phyloP scores from a whole-genome alignment of 1,140 invertebrate species.

The Temnothorax nylanderi region DNA sequence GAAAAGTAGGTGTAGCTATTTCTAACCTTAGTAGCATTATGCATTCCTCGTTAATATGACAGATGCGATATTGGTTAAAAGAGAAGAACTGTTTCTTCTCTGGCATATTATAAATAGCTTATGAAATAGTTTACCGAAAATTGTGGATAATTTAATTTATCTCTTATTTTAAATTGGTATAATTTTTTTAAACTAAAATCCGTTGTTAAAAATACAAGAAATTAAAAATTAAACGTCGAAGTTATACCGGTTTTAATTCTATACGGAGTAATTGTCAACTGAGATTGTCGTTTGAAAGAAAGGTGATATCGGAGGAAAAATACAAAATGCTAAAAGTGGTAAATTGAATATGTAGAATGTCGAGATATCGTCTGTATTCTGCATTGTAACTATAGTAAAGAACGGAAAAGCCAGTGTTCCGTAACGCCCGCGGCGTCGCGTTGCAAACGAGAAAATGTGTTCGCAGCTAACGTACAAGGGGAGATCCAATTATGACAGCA shows the following conservation, averaged over 20 bases:
- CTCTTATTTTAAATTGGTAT: not conserved
- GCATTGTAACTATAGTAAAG: not conserved
- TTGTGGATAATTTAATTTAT: not conserved
- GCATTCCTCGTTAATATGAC: not conserved
- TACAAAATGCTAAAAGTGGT: not conserved
- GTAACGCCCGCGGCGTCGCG: constrained; percentile 11
- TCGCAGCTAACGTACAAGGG: not conserved
- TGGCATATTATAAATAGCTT: not conserved
- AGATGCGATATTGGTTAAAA: not conserved
- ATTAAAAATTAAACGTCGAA: not conserved
- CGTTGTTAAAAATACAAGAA: not conserved
- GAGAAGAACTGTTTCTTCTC: not conserved
- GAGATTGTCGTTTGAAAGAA: not conserved
- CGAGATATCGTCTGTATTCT: constrained; percentile 2
- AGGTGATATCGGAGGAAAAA: not conserved
- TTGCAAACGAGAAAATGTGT: constrained; percentile 44
- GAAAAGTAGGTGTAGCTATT: not conserved
- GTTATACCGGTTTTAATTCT: not conserved
- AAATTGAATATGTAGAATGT: constrained; percentile 27
- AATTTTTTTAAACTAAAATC: not conserved
- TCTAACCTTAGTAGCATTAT: not conserved
- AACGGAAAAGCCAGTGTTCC: constrained; percentile 26
- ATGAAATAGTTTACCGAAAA: not conserved
- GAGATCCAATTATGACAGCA: constrained; percentile 51
- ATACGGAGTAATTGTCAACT: not conserved